Evolutionary conservation across 2,113 vertebrate genomes (phyloP).

Genomic region (Microcebus jonahi): DNA sequence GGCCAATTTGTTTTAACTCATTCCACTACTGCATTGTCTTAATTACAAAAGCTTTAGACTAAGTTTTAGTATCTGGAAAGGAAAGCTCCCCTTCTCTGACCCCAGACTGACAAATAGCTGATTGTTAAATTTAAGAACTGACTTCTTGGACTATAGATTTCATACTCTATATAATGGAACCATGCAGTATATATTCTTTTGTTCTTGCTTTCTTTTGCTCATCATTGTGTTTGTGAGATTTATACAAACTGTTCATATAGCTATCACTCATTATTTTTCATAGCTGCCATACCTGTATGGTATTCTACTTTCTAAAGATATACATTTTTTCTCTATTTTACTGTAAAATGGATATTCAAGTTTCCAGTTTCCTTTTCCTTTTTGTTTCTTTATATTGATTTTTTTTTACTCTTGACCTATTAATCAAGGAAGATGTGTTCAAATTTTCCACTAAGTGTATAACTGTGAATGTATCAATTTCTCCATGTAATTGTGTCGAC

Average conservation of each 20-base stretch:
- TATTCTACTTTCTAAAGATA: constrained; percentile 3
- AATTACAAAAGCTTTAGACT: constrained; percentile 4
- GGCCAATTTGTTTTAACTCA: constrained; percentile 1
- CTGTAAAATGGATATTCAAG: not conserved
- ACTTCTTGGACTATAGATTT: not conserved
- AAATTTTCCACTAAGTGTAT: constrained; percentile 8
- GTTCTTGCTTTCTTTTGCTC: constrained; percentile 7
- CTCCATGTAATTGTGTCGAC: not conserved
- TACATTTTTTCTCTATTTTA: not conserved
- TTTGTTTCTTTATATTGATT: not conserved
- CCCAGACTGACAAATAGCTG: not conserved
- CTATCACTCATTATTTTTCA: not conserved
- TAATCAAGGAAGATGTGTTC: not conserved
- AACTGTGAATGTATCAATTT: not conserved
- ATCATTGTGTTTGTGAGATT: not conserved
- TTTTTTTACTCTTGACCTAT: constrained; percentile 1
- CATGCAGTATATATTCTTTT: not conserved
- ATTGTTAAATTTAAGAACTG: not conserved
- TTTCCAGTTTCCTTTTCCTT: not conserved
- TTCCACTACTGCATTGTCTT: not conserved
- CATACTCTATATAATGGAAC: not conserved
- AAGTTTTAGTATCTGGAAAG: not conserved
- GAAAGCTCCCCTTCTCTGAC: not conserved
- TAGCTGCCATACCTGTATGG: not conserved
- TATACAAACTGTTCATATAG: not conserved